Conservation (phyloP, 2,113 vertebrate species). For the Notarius lentiginosus region DNA sequence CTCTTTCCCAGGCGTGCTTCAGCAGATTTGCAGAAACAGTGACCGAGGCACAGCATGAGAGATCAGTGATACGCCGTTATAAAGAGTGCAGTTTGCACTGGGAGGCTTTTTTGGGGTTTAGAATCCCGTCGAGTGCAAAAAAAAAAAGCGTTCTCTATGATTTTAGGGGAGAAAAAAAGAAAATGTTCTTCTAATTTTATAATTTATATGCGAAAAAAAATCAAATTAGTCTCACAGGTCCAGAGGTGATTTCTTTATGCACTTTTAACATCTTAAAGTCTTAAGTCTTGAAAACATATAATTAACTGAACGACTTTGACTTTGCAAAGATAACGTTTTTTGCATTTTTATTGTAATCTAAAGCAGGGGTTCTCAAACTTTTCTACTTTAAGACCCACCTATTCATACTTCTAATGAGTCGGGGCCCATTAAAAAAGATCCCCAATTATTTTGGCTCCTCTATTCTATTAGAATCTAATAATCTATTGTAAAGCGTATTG, state of each 20-base stretch:
- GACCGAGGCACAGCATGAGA: conserved; percentile 8
- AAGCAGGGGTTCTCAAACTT: too few relatives aligned
- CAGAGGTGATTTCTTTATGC: not conserved
- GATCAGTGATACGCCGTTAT: not conserved
- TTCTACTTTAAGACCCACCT: too few relatives aligned
- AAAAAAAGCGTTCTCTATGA: not conserved
- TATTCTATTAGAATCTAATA: too few relatives aligned
- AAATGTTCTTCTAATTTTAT: not conserved
- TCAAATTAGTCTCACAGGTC: not conserved
- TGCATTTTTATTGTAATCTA: not conserved
- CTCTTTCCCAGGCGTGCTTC: not conserved
- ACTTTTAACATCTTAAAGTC: not conserved
- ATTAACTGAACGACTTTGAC: not conserved
- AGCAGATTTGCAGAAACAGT: conserved; percentile 9
- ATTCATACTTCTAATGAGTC: too few relatives aligned
- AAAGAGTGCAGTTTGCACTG: not conserved
- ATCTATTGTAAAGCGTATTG: too few relatives aligned
- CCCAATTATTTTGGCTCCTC: too few relatives aligned
- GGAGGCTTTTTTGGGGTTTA: not conserved
- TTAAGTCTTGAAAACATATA: not conserved
- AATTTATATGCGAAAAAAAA: not conserved
- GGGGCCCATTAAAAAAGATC: too few relatives aligned
- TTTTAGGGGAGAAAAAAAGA: not conserved
- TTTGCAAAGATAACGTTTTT: not conserved
- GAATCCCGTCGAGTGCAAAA: not conserved